Evolutionary conservation across 37 sponge, comb jelly and placozoan species (phyloP), one percentile per base, ranked within the genome.

Genomic region (Beroe ovata): DNA sequence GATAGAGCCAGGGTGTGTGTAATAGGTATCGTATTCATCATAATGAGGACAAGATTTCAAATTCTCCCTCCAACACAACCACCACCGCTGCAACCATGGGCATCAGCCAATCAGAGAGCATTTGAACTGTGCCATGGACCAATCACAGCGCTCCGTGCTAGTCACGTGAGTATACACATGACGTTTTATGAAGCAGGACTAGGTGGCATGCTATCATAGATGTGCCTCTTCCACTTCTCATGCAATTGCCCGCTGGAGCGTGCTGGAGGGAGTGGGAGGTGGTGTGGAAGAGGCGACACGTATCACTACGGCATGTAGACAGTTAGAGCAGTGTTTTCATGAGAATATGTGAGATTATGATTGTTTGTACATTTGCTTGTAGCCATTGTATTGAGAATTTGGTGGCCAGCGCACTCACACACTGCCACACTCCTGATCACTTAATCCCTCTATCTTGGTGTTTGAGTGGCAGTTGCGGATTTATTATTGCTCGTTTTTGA

Each of bases 121-220:
- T 39, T 19, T 16, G 39, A 4, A 8, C n/a, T 23, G 84, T 42
- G 25, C 0, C 25, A 20, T 1, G 23, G 3, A 6, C 84, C 84
- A 77, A 77, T 77, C 22, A 77, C 26, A 42, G 0, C 26, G 36
- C 8, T 42, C n/a, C 4, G 0, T 2, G 3, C 23, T 14, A 26
- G 4, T 36, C 84, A 77, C 84, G 84, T 77, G 84, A 39, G 8
- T 2, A n/a, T 34, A 34, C 35, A 29, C 69, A 66, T 66, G 69
- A 34, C 69, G 30, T 66, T 26, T 29, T 66, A 37, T 30, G 33
- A 25, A 32, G 84, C 84, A 42, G 84, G 28, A 25, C 54, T 38
- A 77, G 84, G 84, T 77, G 84, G 84, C 84, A 77, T 77, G 84
- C 84, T 77, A 77, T 47, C 6, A 11, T 11, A 16, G 54, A 47